Base-by-base conservation (phyloP, 2,888 invertebrate species). In the Acheta domesticus region DNA sequence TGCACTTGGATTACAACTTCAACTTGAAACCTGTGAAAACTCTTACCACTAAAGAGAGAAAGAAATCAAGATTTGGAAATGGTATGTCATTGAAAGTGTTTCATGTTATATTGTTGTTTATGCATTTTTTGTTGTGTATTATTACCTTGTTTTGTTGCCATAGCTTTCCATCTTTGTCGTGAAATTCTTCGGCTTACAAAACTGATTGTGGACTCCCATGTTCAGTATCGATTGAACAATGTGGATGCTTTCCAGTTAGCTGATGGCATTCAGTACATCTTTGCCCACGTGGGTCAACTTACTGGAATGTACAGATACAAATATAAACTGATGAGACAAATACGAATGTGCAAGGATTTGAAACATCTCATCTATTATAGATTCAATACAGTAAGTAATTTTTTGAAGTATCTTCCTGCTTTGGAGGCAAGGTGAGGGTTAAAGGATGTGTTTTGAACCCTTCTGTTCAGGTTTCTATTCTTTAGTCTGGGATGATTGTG, bases 291-390 rank as follows among this genome's bases (percentile, higher is more conserved):
- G 12, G 99, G 99, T 0, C 99, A 99, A 87, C 89, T 99, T 81
- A 99, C 99, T 0, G 99, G 99, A 86, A 99, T 99, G 99, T 99
- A 99, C 89, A 91, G 99, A 49, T 99, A 99, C 90, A 97, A 97
- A 85, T 99, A 99, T 89, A 99, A 99, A 87, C 89, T 99, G 79
- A 99, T 99, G 98, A 91, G 97, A 85, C 99, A 99, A 88, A 99
- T 99, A 84, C 90, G 99, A 78, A 99, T 99, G 99, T 99, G 99
- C 90, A 99, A 99, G 88, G 99, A 99, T 89, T 89, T 99, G 84
- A 99, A 99, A 86, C 99, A 99, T 91, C 89, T 99, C 83, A 97
- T 99, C 84, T 99, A 99, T 88, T 99, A 99, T 89, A 91, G 99
- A 82, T 99, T 99, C 87, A 99, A 99, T 86, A 99, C 99, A 78